Evolutionary conservation across 1,140 invertebrate species (phyloP), one percentile per base, ranked within the genome.

Genomic region (Polypedilum vanderplanki): DNA sequence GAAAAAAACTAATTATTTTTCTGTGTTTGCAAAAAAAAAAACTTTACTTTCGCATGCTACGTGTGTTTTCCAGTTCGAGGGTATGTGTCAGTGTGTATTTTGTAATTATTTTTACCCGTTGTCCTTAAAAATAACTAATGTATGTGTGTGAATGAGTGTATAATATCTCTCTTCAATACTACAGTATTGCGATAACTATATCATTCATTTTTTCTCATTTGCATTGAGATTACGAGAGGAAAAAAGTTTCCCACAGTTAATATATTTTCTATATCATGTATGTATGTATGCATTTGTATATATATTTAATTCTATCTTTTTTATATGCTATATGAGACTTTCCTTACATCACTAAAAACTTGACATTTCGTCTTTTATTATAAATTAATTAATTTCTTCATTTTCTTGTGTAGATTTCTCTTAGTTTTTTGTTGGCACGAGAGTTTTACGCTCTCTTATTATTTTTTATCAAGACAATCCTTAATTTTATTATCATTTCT

Each of bases 381-480:
- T 57, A 4, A 46, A 46, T 46, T 46, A 4, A 46, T 3, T 46
- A 46, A 57, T 57, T 57, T 15, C 24, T 33, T 33, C 24, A 33
- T 33, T 12, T 57, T 15, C n/a, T 57, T 57, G 46, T 57, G 15
- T 57, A 57, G 46, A 57, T 57, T 3, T 33, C 24, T 33, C 24
- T 33, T 57, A 8, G n/a, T 57, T 33, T 33, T n/a, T 46, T 46
- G 9, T 57, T 57, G 46, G 46, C 46, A 57, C 46, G 46, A 57
- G 46, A 57, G 46, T n/a, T 57, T 12, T n/a, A 57, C 12, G n/a
- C 46, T 57, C 5, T 57, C 46, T n/a, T 12, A n/a, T n/a, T n/a
- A n/a, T n/a, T n/a, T n/a, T n/a, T n/a, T n/a, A n/a, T 57, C 46
- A 57, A 57, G 46, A 57, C 46, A 57, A 57, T 57, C n/a, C 46